Evolutionary conservation across 1,140 invertebrate species (phyloP).

Genomic region (Acyrthosiphon pisum): DNA sequence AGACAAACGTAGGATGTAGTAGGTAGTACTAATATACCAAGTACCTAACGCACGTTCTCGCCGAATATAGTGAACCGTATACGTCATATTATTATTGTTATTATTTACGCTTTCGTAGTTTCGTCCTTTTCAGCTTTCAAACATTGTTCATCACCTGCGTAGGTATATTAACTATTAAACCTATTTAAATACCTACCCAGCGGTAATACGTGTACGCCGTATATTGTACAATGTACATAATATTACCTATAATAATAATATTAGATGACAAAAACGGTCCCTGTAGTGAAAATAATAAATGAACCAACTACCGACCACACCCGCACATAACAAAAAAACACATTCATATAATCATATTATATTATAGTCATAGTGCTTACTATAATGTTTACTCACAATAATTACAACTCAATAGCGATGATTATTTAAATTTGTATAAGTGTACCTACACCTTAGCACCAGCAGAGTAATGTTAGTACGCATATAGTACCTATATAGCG

Average conservation of each 20-base stretch:
- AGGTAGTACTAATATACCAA: background rate
- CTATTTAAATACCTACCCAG: background rate
- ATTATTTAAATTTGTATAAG: background rate
- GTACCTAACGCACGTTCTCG: background rate
- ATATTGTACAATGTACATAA: no score
- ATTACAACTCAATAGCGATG: background rate
- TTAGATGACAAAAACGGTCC: background rate
- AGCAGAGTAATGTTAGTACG: background rate
- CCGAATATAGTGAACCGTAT: background rate
- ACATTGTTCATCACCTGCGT: background rate
- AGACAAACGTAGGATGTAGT: background rate
- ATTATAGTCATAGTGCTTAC: background rate
- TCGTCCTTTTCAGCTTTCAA: background rate
- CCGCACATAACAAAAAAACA: background rate
- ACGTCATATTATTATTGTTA: background rate
- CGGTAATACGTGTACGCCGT: background rate
- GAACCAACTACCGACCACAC: background rate
- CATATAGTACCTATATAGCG: background rate
- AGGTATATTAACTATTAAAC: background rate
- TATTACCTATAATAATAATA: background rate
- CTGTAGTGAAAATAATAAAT: no score
- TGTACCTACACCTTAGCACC: background rate
- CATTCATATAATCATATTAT: background rate
- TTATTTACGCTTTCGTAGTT: background rate
- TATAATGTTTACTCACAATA: background rate